These are phyloP conservation scores for Athripsodes cinereus DNA, from an alignment of 2,888 invertebrate species.

Conservation along the genomic window DNA sequence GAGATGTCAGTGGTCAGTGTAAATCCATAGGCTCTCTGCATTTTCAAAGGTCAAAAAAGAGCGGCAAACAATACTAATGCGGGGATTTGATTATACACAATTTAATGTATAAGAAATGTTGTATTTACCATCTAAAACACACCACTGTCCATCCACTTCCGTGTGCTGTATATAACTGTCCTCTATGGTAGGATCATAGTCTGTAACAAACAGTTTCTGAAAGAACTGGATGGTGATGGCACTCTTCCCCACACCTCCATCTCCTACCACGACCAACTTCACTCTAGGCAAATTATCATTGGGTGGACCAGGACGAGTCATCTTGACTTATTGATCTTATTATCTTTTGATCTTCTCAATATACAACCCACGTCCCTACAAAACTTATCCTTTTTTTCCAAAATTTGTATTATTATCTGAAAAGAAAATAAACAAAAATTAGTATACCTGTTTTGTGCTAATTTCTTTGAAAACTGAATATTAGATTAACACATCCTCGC, in stretches of 20 bases:
- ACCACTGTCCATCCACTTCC: slow-evolving; percentile 89
- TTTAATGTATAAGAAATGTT: background rate
- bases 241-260: slow-evolving; percentile 92
- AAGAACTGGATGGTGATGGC: slow-evolving; percentile 97
- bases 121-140: slow-evolving; percentile 79
- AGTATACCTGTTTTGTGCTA: too few relatives aligned
- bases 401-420: slow-evolving; percentile 23
- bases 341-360: background rate
- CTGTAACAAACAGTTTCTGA: slow-evolving; percentile 89
- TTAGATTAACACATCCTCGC: too few relatives aligned
- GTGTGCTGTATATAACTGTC: slow-evolving; percentile 93
- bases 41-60: too few relatives aligned
- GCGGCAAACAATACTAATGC: too few relatives aligned
- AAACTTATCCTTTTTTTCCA: slow-evolving; percentile 6
- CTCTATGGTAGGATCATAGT: slow-evolving; percentile 94
- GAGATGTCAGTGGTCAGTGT: too few relatives aligned
- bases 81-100: too few relatives aligned
- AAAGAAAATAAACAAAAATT: slow-evolving; percentile 3
- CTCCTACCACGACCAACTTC: slow-evolving; percentile 89
- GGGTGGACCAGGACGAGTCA: slow-evolving; percentile 60
- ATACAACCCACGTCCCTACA: slow-evolving; percentile 6
- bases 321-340: slow-evolving; percentile 25
- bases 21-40: too few relatives aligned
- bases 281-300: slow-evolving; percentile 70
- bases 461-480: too few relatives aligned